Evolutionary conservation across 53 echinoderm and acorn worm species (phyloP).

Genomic region (Echinometra lucunter): DNA sequence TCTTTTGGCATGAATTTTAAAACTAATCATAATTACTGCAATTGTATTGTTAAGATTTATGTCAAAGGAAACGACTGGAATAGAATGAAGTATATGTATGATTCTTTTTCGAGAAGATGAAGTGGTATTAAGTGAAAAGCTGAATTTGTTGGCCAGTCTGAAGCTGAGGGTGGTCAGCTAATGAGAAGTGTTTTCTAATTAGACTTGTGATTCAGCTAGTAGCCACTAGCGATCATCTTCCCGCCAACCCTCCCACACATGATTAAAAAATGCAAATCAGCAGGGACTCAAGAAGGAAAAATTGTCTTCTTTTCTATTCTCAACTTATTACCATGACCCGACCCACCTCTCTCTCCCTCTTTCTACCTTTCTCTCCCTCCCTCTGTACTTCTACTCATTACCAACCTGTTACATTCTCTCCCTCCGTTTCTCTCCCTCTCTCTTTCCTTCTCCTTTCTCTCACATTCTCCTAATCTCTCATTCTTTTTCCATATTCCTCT

Average conservation of each 20-base stretch:
- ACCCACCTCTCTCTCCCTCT: not conserved
- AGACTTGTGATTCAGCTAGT: conserved; percentile 3
- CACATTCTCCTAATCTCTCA: not conserved
- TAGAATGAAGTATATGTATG: too few relatives aligned
- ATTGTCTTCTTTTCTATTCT: conserved; percentile 3
- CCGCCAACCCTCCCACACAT: not conserved
- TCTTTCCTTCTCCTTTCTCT: not conserved
- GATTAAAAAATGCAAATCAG: not conserved
- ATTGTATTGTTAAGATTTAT: too few relatives aligned
- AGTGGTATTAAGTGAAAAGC: not conserved
- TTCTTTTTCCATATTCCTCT: too few relatives aligned
- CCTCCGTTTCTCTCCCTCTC: not conserved
- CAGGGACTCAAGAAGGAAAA: not conserved
- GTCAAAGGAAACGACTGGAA: too few relatives aligned
- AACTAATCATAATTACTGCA: too few relatives aligned
- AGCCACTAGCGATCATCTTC: conserved; percentile 6
- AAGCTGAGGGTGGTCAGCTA: not conserved
- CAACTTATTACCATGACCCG: not conserved
- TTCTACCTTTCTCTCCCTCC: not conserved
- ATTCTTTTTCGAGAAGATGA: too few relatives aligned
- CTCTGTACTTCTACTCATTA: not conserved
- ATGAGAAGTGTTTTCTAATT: conserved; percentile 52
- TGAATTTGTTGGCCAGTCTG: not conserved
- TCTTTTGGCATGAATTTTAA: too few relatives aligned
- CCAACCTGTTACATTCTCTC: too few relatives aligned